Base-by-base conservation (phyloP, 2,888 invertebrate genomes). In the Steinernema scapterisci region DNA sequence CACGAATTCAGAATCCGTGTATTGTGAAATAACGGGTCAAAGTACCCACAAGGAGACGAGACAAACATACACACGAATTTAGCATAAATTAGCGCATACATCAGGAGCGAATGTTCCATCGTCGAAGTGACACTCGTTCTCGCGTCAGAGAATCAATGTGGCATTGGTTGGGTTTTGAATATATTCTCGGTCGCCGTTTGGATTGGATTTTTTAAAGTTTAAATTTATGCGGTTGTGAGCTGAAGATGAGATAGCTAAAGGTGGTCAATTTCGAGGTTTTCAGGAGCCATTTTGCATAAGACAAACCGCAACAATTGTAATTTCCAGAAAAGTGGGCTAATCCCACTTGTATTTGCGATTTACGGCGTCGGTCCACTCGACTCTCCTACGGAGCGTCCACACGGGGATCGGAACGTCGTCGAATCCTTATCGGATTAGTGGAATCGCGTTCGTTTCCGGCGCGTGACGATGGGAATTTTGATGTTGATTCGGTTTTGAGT, bases 351-450 rank as follows among this genome's bases (percentile, higher is more conserved):
- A 16, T 48, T 48, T 48, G 16, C 48, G 48, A 16, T n/a, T 48
- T 63, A 27, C 27, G 63, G 23, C 63, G 27, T 63, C 63, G 16
- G 63, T 63, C 63, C 63, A 63, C 63, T 31, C 38, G 63, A 31
- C 38, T 63, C 63, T 1, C 48, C 38, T 38, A 38, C 38, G 38
- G 38, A 38, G 38, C 38, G 9, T 6, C 38, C 38, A 23, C n/a
- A n/a, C 19, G 19, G 21, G 21, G 21, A 52, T 52, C 6, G 11
- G 23, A 23, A n/a, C n/a, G n/a, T n/a, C n/a, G n/a, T 25, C 51
- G 11, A 6, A 63, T 63, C 63, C 63, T 63, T 63, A 63, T 63
- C 63, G 27, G 63, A 63, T 63, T 63, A 63, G 27, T 31, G 63
- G 63, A 27, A 31, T 63, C 9, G 38, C 63, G 63, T 63, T 63